Evolutionary conservation across 2,888 invertebrate genomes (phyloP).

Genomic region (Venusia cambrica): DNA sequence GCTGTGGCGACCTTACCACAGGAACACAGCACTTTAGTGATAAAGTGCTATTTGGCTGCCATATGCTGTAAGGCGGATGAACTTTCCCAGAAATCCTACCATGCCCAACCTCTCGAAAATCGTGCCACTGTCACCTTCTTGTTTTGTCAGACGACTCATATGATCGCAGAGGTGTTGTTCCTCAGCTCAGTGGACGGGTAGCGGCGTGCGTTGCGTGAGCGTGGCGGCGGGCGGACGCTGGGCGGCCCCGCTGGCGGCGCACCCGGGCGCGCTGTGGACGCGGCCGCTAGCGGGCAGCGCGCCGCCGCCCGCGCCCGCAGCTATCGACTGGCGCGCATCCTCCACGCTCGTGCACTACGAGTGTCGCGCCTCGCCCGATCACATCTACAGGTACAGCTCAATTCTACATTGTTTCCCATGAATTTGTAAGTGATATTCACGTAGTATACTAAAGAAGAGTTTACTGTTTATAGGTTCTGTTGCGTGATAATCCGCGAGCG

Average conservation of each 20-base stretch:
- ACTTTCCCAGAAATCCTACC: too few species aligned
- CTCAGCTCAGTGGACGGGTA: slow-evolving; percentile 46
- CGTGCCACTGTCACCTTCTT: too few species aligned
- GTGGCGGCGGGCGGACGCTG: slow-evolving; percentile 81
- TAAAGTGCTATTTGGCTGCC: too few species aligned
- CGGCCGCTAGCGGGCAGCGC: slow-evolving; percentile 82
- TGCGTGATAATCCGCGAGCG: slow-evolving; percentile 89
- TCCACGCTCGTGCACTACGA: slow-evolving; percentile 52
- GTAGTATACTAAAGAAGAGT: too few species aligned
- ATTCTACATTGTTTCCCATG: too few species aligned
- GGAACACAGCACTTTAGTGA: too few species aligned
- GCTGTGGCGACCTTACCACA: too few species aligned
- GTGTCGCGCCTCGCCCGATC: slow-evolving; percentile 58
- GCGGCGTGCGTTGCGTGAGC: slow-evolving; percentile 42
- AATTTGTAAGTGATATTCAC: too few species aligned
- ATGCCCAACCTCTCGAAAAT: too few species aligned
- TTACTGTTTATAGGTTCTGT: slow-evolving; percentile 83
- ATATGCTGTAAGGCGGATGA: too few species aligned
- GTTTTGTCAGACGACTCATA: too few species aligned
- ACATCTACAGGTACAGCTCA: slow-evolving; percentile 63
- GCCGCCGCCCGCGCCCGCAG: slow-evolving; percentile 43
- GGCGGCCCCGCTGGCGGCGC: slow-evolving; percentile 89
- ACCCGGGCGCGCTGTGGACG: slow-evolving; percentile 87
- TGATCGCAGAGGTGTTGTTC: too few species aligned
- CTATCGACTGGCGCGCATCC: slow-evolving; percentile 49